phyloP scores from a whole-genome alignment of 2,797 vertebrate species.

The Bovichtus variegatus region DNA sequence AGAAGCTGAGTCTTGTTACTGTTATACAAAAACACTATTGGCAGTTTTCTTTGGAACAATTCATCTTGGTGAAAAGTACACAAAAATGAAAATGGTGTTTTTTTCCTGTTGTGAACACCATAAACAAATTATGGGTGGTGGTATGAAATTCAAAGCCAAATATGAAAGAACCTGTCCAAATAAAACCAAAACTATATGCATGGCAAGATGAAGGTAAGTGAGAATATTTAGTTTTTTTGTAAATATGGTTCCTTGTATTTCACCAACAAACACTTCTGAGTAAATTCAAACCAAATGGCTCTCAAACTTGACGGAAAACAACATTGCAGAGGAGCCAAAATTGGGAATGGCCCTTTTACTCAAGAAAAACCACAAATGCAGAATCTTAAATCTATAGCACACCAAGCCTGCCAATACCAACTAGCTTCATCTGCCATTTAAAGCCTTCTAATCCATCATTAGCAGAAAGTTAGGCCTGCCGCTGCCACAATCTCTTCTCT shows the following conservation, averaged over 20 bases:
- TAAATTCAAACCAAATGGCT: conserved; percentile 52
- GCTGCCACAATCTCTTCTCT: conserved; percentile 47
- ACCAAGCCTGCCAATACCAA: conserved; percentile 48
- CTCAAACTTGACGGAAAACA: conserved; percentile 30
- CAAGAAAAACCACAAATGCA: conserved; percentile 51
- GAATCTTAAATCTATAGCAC: conserved; percentile 48
- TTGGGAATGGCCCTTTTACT: conserved; percentile 47
- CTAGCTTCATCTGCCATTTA: conserved; percentile 58
- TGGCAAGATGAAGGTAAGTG: background rate
- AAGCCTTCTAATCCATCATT: conserved; percentile 66
- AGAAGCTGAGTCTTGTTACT: background rate
- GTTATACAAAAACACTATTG: background rate
- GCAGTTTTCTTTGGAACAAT: background rate
- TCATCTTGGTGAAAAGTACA: background rate
- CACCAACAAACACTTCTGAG: conserved; percentile 24
- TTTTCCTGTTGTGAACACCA: conserved; percentile 6
- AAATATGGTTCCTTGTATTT: background rate
- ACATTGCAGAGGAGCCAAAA: conserved; percentile 29
- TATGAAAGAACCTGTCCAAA: background rate
- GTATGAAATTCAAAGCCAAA: background rate
- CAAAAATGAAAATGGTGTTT: background rate
- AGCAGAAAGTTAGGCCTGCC: conserved; percentile 48
- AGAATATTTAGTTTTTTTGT: conserved; percentile 10
- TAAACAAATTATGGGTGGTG: background rate
- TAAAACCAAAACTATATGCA: conserved; percentile 4